Percentiles rank a stretch among this genome's conserved stretches.
phyloP scores from a whole-genome alignment of 1,140 invertebrate species.

The Formica selysi region DNA sequence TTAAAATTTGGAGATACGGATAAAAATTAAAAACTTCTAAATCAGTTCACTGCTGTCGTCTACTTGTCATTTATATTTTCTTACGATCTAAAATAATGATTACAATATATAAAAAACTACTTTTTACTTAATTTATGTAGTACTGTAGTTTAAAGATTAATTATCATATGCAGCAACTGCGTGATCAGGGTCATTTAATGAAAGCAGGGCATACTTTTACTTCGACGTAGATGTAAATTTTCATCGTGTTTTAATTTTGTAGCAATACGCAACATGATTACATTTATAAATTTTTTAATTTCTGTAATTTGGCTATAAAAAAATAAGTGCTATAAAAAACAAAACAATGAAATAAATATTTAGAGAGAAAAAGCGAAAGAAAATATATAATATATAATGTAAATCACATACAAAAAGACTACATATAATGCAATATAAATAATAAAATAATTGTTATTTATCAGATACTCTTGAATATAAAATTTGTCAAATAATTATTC shows the following conservation, averaged over 20 bases:
- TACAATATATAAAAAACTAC: neutral
- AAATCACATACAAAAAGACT: no score
- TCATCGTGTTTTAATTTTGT: slow-evolving; percentile 5
- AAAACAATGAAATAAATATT: neutral
- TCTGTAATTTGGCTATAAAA: neutral
- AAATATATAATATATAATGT: neutral
- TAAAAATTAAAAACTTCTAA: neutral
- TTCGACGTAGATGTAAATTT: neutral
- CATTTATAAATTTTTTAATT: slow-evolving; percentile 5
- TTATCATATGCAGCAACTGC: slow-evolving; percentile 3
- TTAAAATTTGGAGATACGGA: neutral
- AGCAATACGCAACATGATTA: neutral
- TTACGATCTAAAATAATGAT: neutral
- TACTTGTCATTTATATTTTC: slow-evolving; percentile 8
- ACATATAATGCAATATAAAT: no score
- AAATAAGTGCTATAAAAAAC: neutral
- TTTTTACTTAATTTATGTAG: neutral
- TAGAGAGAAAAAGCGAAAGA: no score
- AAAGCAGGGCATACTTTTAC: slow-evolving; percentile 25
- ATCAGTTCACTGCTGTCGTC: neutral
- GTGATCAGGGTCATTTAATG: neutral
- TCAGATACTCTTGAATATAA: neutral
- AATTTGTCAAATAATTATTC: neutral
- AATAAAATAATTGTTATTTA: neutral
- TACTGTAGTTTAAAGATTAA: slow-evolving; percentile 18